Evolutionary conservation across 1,140 invertebrate species (phyloP).

Genomic region (Brachionus plicatilis): DNA sequence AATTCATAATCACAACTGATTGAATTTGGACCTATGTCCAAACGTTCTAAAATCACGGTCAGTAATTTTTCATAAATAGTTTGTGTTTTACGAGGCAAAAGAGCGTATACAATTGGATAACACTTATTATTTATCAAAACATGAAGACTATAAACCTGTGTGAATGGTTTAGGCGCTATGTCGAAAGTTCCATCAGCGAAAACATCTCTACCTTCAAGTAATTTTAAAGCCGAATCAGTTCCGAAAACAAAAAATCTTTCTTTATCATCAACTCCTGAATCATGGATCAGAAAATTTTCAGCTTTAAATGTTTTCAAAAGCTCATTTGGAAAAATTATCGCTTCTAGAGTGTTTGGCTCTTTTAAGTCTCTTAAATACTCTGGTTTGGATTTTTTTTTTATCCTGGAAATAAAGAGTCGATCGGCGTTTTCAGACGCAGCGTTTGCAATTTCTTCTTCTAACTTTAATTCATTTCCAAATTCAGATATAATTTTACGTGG

Average conservation of each 20-base stretch:
- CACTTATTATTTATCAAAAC: background rate
- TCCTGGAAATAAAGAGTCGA: background rate
- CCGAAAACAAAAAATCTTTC: background rate
- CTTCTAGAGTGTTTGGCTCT: background rate
- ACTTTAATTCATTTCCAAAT: background rate
- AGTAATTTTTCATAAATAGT: background rate
- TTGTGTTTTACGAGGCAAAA: slow-evolving; percentile 9
- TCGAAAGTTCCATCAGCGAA: background rate
- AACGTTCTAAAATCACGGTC: background rate
- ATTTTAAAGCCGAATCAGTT: background rate
- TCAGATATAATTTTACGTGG: background rate
- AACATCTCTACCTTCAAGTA: background rate
- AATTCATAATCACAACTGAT: slow-evolving; percentile 23
- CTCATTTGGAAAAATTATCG: background rate
- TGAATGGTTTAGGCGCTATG: background rate
- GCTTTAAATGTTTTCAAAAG: background rate
- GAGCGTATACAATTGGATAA: background rate
- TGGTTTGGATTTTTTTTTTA: background rate
- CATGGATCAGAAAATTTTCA: background rate
- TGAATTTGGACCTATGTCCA: background rate
- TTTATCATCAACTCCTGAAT: background rate
- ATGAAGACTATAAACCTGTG: background rate
- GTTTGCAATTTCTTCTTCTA: background rate
- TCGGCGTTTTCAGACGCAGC: background rate
- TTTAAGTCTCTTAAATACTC: background rate